Conservation (phyloP, 2,797 vertebrate species). For the Arnoldichthys spilopterus region DNA sequence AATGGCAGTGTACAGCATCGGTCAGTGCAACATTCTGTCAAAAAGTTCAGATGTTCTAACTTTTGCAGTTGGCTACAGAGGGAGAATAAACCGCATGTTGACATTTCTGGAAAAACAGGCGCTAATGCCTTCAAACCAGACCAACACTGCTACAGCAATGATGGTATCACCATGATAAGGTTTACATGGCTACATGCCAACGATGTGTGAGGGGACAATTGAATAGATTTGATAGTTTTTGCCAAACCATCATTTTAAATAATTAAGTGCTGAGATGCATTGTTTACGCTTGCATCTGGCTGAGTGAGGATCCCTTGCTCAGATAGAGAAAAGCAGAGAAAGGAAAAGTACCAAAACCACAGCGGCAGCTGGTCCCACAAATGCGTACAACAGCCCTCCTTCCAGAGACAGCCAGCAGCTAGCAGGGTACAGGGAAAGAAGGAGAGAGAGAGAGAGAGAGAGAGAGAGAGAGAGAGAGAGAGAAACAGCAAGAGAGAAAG, state of each 20-base stretch:
- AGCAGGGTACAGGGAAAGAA: constrained; percentile 50
- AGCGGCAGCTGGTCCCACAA: constrained; percentile 95
- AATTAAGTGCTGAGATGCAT: constrained; percentile 7
- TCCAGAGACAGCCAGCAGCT: constrained; percentile 99
- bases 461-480: constrained; percentile 45
- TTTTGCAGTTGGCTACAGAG: too few relatives aligned
- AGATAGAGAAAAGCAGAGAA: constrained; percentile 33
- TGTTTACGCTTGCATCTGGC: constrained; percentile 11
- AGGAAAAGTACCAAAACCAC: constrained; percentile 91
- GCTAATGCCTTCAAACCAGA: too few relatives aligned
- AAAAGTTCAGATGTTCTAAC: too few relatives aligned
- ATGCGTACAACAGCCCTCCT: constrained; percentile 95
- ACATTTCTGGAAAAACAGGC: too few relatives aligned
- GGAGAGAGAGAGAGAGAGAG: constrained; percentile 44
- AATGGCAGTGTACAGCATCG: too few relatives aligned
- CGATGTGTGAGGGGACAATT: too few relatives aligned
- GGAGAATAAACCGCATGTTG: too few relatives aligned
- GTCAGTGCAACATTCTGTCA: too few relatives aligned
- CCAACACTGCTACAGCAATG: too few relatives aligned
- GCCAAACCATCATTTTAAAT: background rate
- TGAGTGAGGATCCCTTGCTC: background rate
- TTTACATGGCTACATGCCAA: too few relatives aligned
- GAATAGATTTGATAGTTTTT: too few relatives aligned
- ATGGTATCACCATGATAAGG: too few relatives aligned
- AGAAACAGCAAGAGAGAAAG: constrained; percentile 31